A percentile compares a stretch with the other conserved stretches of the same genome.
Evolutionary conservation across 2,888 invertebrate species (phyloP).

Genomic region (Torymus texanus): DNA sequence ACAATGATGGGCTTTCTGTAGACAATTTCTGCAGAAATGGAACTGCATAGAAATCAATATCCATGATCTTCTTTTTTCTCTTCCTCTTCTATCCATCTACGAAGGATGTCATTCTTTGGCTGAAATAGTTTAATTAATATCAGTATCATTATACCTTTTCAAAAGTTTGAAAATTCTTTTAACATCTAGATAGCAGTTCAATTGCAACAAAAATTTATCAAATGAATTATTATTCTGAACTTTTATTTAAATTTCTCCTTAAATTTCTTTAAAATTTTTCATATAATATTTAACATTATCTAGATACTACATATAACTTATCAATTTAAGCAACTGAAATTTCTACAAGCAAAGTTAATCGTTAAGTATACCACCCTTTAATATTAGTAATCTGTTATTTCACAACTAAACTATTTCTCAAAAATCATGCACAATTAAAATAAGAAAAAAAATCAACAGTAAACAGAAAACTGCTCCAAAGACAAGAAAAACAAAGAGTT

Average conservation of each 20-base stretch:
- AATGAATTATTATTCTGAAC: no score
- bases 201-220: slow-evolving; percentile 1
- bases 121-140: slow-evolving; percentile 61
- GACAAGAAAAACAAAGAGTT: no score
- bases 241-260: no score
- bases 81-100: slow-evolving; percentile 69
- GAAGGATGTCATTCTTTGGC: slow-evolving; percentile 69
- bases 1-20: slow-evolving; percentile 47
- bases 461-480: background rate
- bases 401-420: no score
- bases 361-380: no score
- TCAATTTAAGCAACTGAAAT: no score
- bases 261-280: no score
- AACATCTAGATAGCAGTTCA: background rate
- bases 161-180: no score
- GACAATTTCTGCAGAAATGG: slow-evolving; percentile 53
- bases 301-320: no score
- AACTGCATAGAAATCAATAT: slow-evolving; percentile 55
- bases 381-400: no score
- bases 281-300: no score
- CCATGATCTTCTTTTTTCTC: slow-evolving; percentile 62
- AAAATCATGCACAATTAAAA: background rate
- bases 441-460: slow-evolving; percentile 2
- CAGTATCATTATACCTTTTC: background rate
- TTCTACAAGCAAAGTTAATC: no score